Percentiles rank a stretch among this genome's conserved stretches.
These are phyloP conservation scores for Thaumetopoea pityocampa DNA, from an alignment of 1,140 invertebrate genomes.

Conservation along the genomic window DNA sequence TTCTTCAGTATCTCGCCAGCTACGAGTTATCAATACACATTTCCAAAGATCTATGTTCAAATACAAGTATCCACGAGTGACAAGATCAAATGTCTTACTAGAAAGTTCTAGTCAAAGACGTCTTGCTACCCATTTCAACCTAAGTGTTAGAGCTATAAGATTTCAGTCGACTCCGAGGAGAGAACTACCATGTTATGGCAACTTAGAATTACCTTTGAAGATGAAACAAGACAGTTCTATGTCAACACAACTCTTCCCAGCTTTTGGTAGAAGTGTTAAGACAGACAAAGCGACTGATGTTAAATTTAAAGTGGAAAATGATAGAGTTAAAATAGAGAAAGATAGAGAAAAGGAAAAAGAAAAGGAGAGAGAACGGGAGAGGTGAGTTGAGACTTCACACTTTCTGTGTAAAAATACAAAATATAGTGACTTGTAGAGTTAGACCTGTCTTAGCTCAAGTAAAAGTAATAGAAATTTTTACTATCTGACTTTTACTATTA, in stretches of 20 bases:
- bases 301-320: slow-evolving; percentile 48
- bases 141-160: slow-evolving; percentile 55
- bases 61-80: slow-evolving; percentile 69
- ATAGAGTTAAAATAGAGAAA: slow-evolving; percentile 41
- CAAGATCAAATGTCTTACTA: slow-evolving; percentile 59
- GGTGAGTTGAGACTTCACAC: too few relatives aligned
- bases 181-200: slow-evolving; percentile 70
- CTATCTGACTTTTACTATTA: too few relatives aligned
- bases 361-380: slow-evolving; percentile 43
- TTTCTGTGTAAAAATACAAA: not conserved
- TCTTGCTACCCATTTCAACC: slow-evolving; percentile 46
- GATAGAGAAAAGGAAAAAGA: slow-evolving; percentile 47
- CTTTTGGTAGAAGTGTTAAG: slow-evolving; percentile 41
- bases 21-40: slow-evolving; percentile 63
- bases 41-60: slow-evolving; percentile 58
- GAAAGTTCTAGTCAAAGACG: slow-evolving; percentile 40
- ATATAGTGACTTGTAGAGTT: too few relatives aligned
- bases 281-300: slow-evolving; percentile 40
- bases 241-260: slow-evolving; percentile 38
- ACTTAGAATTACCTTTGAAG: slow-evolving; percentile 64
- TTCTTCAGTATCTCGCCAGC: slow-evolving; percentile 63
- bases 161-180: slow-evolving; percentile 61
- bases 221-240: slow-evolving; percentile 56
- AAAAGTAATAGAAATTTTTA: too few relatives aligned
- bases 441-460: too few relatives aligned